These are phyloP conservation scores for Scylla paramamosain DNA, from an alignment of 1,140 invertebrate genomes.

Conservation along the genomic window DNA sequence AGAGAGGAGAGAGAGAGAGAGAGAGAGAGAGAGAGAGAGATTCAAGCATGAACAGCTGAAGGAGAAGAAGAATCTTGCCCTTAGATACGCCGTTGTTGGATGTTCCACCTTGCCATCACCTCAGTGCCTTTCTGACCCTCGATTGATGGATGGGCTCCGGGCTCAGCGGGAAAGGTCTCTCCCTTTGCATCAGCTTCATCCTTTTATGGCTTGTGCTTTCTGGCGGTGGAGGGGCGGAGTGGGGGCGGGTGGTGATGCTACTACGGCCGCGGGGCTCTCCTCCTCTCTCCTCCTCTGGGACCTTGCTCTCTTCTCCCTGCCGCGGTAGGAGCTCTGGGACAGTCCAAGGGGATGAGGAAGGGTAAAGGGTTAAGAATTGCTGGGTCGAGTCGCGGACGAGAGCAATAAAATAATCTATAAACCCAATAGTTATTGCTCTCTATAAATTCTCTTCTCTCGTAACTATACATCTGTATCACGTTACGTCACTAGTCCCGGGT, in stretches of 20 bases:
- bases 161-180: background rate
- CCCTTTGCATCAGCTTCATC: background rate
- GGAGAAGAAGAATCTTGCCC: background rate
- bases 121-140: background rate
- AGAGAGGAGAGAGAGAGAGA: slow-evolving; percentile 5
- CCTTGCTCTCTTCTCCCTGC: background rate
- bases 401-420: slow-evolving; percentile 25
- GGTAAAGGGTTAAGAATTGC: background rate
- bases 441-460: background rate
- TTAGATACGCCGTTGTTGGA: background rate
- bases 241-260: too few species aligned
- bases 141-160: background rate
- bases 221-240: background rate
- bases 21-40: slow-evolving; percentile 4
- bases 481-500: background rate
- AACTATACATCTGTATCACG: background rate
- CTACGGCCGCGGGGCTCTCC: too few species aligned
- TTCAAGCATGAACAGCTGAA: background rate
- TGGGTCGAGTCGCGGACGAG: background rate
- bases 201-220: background rate
- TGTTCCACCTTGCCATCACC: slow-evolving; percentile 11
- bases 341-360: background rate
- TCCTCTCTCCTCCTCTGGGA: background rate
- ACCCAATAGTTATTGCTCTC: background rate
- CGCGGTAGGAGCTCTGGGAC: background rate